These are phyloP conservation scores for Thunnus maccoyii DNA, from an alignment of 2,113 vertebrate genomes.

Conservation along the genomic window DNA sequence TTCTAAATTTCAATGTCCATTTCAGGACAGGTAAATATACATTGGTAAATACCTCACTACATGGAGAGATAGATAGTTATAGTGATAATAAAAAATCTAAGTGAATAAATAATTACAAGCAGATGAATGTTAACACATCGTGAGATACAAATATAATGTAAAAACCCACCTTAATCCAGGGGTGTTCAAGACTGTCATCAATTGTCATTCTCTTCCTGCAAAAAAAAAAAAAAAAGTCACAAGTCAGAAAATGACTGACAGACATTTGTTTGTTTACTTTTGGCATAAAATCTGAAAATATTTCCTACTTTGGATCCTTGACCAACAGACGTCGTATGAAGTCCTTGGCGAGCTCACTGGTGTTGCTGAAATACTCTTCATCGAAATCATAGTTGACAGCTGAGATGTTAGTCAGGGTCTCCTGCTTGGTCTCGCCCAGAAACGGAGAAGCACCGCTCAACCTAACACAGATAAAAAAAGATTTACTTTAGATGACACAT, in stretches of 20 bases:
- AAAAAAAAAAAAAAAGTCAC: slow-evolving; percentile 13
- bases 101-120: no score
- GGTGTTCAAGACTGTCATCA: slow-evolving; percentile 93
- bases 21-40: no score
- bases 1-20: no score
- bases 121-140: neutral
- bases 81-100: no score
- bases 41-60: no score
- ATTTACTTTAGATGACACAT: neutral
- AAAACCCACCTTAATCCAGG: slow-evolving; percentile 95
- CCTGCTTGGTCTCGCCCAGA: slow-evolving; percentile 97
- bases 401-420: slow-evolving; percentile 97
- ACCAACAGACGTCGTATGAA: slow-evolving; percentile 96
- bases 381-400: slow-evolving; percentile 98
- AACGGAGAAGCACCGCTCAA: slow-evolving; percentile 95
- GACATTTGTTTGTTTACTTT: neutral
- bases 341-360: slow-evolving; percentile 97
- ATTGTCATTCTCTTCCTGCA: slow-evolving; percentile 97
- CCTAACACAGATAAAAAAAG: slow-evolving; percentile 72
- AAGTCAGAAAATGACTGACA: neutral
- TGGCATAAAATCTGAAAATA: neutral
- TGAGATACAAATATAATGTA: neutral
- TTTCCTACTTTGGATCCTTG: slow-evolving; percentile 95
- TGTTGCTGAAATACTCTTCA: slow-evolving; percentile 97
- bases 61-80: no score